Evolutionary conservation across 2,888 invertebrate genomes (phyloP).

Genomic region (Leucophora obtusa): DNA sequence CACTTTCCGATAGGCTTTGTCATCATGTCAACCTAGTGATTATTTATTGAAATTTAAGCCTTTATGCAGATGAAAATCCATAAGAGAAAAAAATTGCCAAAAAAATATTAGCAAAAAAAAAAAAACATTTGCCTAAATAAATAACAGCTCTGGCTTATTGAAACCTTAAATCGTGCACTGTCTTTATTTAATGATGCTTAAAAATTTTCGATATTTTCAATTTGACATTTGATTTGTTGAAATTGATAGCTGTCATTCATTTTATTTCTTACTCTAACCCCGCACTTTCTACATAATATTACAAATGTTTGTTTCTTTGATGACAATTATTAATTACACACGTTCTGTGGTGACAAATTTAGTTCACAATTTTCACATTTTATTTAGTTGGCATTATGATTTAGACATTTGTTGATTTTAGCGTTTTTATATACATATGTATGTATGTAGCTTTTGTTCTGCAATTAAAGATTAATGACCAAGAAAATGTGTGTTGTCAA

Average conservation of each 20-base stretch:
- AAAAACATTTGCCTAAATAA: neutral
- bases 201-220: conserved; percentile 33
- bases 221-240: conserved; percentile 52
- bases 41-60: conserved; percentile 75
- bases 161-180: conserved; percentile 23
- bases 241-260: conserved; percentile 63
- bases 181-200: neutral
- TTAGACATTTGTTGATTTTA: conserved; percentile 61
- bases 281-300: neutral
- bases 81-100: conserved; percentile 9
- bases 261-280: conserved; percentile 25
- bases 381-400: conserved; percentile 51
- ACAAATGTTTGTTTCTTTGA: conserved; percentile 38
- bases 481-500: conserved; percentile 61
- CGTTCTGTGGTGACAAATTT: conserved; percentile 53
- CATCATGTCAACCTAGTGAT: conserved; percentile 74
- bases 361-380: conserved; percentile 38
- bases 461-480: conserved; percentile 64
- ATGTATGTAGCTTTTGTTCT: conserved; percentile 52
- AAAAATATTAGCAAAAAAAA: conserved; percentile 18
- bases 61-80: conserved; percentile 60
- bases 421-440: too few species aligned
- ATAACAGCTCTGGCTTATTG: neutral
- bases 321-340: conserved; percentile 61
- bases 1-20: conserved; percentile 71